Percentiles rank a stretch among this genome's conserved stretches.
phyloP scores from a whole-genome alignment of 1,140 invertebrate species.

The roundworm (Caenorhabditis elegans) region WBcel235 BX284604.4:3285001-3285500 shows the following conservation, averaged over 20 bases:
- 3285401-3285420: constrained; percentile 63
- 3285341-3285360: constrained; percentile 66
- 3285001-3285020: too few species aligned
- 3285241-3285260: constrained; percentile 59
- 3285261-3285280: constrained; percentile 58
- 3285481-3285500: constrained; percentile 56
- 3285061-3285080: too few species aligned
- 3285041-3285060: too few species aligned
- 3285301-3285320: constrained; percentile 57
- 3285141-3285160: constrained; percentile 61
- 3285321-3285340: constrained; percentile 60
- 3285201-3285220: constrained; percentile 57
- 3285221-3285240: constrained; percentile 60
- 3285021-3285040: too few species aligned
- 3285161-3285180: constrained; percentile 63
- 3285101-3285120: constrained; percentile 34
- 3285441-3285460: constrained; percentile 62
- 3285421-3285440: constrained; percentile 54
- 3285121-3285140: constrained; percentile 66
- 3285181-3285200: constrained; percentile 64
- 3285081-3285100: too few species aligned
- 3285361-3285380: constrained; percentile 61
- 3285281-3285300: constrained; percentile 60
- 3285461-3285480: constrained; percentile 61
- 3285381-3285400: constrained; percentile 45